These are phyloP conservation scores for Liolophura sinensis DNA, from an alignment of 1,140 invertebrate genomes.

Conservation along the genomic window DNA sequence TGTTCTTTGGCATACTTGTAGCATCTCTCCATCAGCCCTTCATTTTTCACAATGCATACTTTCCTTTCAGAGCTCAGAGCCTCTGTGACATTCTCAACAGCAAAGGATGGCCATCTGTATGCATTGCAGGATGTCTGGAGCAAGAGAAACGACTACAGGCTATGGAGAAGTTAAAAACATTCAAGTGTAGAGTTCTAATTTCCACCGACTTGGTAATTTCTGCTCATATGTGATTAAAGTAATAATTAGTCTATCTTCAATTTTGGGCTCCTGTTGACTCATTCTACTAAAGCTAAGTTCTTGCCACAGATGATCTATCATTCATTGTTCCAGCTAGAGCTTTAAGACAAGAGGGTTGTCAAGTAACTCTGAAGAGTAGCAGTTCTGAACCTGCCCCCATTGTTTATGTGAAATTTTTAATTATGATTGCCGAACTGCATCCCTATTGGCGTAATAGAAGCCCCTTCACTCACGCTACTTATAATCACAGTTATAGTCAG, in stretches of 20 bases:
- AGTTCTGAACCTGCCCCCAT: no score
- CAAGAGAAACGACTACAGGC: slow-evolving; percentile 77
- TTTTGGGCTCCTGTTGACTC: no score
- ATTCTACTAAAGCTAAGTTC: background rate
- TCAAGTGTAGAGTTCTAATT: slow-evolving; percentile 80
- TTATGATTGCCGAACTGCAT: no score
- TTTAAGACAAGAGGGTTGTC: no score
- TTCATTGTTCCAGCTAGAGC: no score
- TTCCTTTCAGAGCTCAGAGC: slow-evolving; percentile 63
- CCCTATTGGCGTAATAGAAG: no score
- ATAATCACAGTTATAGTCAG: no score
- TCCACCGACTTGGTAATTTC: slow-evolving; percentile 80
- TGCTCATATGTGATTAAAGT: background rate
- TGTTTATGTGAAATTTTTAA: no score
- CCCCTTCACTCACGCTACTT: no score
- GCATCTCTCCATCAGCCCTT: background rate
- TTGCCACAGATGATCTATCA: no score
- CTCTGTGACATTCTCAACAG: slow-evolving; percentile 72
- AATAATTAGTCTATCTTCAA: background rate
- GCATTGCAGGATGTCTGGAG: slow-evolving; percentile 75
- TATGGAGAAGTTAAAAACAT: slow-evolving; percentile 75
- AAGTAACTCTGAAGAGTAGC: no score
- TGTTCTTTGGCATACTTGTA: no score
- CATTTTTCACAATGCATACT: slow-evolving; percentile 11
- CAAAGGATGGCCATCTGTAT: slow-evolving; percentile 72